Conservation (phyloP, 2,888 invertebrate genomes). For the Thecophora atra region DNA sequence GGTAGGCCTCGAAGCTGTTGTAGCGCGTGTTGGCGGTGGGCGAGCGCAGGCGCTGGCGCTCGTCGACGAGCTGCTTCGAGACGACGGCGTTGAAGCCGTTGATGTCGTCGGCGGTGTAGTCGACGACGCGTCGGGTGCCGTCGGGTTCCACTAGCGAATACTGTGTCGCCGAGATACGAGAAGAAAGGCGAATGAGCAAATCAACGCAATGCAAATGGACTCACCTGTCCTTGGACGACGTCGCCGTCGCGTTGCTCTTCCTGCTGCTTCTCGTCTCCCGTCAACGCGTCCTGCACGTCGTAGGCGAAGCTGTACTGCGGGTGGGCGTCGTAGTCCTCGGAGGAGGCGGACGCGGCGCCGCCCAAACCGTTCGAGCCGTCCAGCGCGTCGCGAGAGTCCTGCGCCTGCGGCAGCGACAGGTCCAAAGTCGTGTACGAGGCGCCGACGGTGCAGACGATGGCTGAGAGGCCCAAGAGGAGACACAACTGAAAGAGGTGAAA, state of each 20-base stretch:
- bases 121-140: constrained; percentile 68
- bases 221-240: constrained; percentile 64
- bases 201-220: no score
- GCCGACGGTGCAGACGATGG: constrained; percentile 52
- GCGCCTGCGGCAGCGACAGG: constrained; percentile 48
- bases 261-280: constrained; percentile 68
- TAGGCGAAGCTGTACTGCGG: constrained; percentile 68
- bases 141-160: constrained; percentile 68
- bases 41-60: constrained; percentile 43
- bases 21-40: constrained; percentile 49
- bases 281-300: constrained; percentile 67
- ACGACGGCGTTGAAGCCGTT: constrained; percentile 68
- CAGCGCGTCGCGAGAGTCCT: constrained; percentile 41
- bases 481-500: constrained; percentile 48
- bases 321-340: constrained; percentile 66
- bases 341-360: constrained; percentile 50
- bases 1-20: constrained; percentile 58
- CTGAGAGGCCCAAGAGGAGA: constrained; percentile 54
- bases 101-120: constrained; percentile 68
- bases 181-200: no score
- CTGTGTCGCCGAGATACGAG: constrained; percentile 14
- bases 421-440: constrained; percentile 56
- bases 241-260: constrained; percentile 70
- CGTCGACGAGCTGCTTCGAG: constrained; percentile 62
- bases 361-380: constrained; percentile 50